Conservation (phyloP, 2,888 invertebrate species). For the Arrhopalites spinosus region DNA sequence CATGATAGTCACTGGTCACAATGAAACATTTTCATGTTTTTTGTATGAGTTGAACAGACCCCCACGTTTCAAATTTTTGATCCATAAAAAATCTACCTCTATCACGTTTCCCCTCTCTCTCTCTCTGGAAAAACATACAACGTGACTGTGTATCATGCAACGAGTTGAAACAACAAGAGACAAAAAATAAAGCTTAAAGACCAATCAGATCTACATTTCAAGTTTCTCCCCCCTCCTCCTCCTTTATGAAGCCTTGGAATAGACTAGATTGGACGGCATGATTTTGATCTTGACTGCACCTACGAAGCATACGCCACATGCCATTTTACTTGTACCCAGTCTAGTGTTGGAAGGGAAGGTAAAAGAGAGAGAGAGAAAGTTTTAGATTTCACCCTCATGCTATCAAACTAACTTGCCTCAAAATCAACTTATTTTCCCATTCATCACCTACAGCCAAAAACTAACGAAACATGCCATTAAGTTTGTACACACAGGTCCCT, state of each 20-base stretch:
- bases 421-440: constrained; percentile 29
- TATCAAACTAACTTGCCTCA: constrained; percentile 18
- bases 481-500: background rate
- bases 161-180: no score
- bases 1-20: constrained; percentile 10
- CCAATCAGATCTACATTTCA: constrained; percentile 13
- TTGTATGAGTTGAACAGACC: background rate
- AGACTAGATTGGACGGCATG: constrained; percentile 13
- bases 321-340: background rate
- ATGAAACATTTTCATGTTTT: background rate
- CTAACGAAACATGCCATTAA: background rate
- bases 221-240: background rate
- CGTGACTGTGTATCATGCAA: no score
- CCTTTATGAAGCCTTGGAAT: background rate
- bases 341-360: background rate
- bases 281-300: constrained; percentile 29
- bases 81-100: background rate
- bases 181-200: background rate
- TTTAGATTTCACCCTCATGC: background rate
- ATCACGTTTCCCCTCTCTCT: background rate
- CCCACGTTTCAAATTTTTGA: background rate
- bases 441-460: constrained; percentile 20
- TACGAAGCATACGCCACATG: constrained; percentile 22
- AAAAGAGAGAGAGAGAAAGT: background rate
- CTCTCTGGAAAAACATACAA: background rate